phyloP scores from a whole-genome alignment of 2,888 invertebrate genomes.

The Rugalucina vietnamica region DNA sequence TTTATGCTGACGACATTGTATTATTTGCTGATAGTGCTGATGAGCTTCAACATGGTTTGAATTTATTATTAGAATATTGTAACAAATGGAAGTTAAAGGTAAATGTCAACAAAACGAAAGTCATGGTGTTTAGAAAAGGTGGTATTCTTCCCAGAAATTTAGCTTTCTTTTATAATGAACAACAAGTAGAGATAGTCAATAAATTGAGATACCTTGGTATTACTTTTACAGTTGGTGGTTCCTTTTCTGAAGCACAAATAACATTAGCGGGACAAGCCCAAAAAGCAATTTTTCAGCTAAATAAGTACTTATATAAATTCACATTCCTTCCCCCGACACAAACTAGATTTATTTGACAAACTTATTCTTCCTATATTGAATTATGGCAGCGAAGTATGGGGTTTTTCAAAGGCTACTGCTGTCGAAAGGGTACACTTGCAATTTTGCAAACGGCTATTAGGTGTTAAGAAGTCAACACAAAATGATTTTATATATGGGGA shows the following conservation, averaged over 20 bases:
- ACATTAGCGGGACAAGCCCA: not conserved
- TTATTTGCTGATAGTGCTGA: not conserved
- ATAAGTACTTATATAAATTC: no score
- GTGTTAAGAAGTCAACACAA: not conserved
- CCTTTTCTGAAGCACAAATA: not conserved
- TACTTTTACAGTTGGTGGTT: not conserved
- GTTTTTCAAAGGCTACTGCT: not conserved
- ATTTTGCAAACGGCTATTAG: not conserved
- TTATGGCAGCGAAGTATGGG: not conserved
- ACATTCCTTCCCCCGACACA: no score
- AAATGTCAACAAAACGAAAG: no score
- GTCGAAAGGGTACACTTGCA: not conserved
- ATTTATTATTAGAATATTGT: no score
- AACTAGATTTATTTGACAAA: no score
- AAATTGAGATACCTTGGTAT: no score
- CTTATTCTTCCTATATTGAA: not conserved
- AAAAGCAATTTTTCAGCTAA: no score
- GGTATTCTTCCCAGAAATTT: not conserved
- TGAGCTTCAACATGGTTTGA: not conserved
- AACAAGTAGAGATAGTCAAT: not conserved
- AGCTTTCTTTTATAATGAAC: not conserved
- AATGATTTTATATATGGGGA: not conserved
- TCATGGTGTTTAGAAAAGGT: no score
- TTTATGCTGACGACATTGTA: conserved; percentile 4
- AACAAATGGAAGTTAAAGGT: no score